Evolutionary conservation across 2,888 invertebrate genomes (phyloP).

Genomic region (Lasioglossum figueresi): DNA sequence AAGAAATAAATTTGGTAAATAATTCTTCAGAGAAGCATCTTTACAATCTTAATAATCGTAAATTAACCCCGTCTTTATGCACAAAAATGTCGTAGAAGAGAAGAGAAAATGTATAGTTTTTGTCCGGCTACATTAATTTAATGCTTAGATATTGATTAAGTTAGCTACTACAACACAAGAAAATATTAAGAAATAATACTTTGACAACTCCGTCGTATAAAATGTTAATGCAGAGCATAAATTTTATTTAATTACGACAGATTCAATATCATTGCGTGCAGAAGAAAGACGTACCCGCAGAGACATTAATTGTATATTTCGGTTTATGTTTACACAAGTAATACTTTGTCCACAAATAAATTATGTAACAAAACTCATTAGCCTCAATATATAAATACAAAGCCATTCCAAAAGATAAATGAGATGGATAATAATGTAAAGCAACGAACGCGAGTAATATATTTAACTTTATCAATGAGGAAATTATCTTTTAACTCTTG

Average conservation of each 20-base stretch:
- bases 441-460: background rate
- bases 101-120: too few relatives aligned
- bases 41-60: too few relatives aligned
- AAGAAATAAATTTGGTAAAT: too few relatives aligned
- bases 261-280: background rate
- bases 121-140: too few relatives aligned
- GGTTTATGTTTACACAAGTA: background rate
- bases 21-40: too few relatives aligned
- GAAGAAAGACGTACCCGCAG: background rate
- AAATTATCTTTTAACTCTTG: background rate
- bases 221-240: background rate
- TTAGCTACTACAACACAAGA: too few relatives aligned
- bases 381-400: background rate
- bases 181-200: too few relatives aligned
- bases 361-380: background rate
- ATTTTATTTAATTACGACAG: background rate
- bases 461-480: background rate
- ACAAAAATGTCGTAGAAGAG: too few relatives aligned
- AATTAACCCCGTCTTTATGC: too few relatives aligned
- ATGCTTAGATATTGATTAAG: too few relatives aligned
- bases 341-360: background rate
- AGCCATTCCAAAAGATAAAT: background rate
- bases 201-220: background rate
- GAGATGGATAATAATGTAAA: background rate
- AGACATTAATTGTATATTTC: background rate